A percentile compares a stretch with the other conserved stretches of the same genome.
Evolutionary conservation across 2,113 vertebrate genomes (phyloP).

Genomic region (Zapus hudsonius): DNA sequence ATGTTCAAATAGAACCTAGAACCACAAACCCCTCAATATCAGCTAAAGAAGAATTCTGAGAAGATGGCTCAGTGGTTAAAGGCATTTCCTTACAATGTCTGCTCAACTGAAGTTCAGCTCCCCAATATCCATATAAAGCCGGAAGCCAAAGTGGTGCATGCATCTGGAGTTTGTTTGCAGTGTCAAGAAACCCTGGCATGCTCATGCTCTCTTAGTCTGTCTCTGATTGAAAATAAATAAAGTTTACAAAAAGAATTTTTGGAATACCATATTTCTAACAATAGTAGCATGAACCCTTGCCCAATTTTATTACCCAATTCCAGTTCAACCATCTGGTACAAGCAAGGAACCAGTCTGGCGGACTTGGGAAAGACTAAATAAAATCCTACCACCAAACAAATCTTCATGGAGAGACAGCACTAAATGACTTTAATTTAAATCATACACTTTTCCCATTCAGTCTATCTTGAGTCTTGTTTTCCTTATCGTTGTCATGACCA

Average conservation of each 20-base stretch:
- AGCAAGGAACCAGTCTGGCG: accelerated
- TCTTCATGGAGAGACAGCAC: accelerated
- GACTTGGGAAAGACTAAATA: accelerated
- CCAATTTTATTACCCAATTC: accelerated
- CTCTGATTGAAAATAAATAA: no score
- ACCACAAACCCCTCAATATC: background rate
- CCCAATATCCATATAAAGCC: no score
- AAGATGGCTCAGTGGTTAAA: no score
- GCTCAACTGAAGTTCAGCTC: no score
- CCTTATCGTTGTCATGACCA: background rate
- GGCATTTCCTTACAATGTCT: no score
- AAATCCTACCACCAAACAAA: background rate
- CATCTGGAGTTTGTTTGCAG: no score
- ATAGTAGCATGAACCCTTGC: accelerated
- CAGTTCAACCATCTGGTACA: background rate
- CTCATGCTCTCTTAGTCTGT: no score
- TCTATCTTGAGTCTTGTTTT: background rate
- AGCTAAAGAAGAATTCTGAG: no score
- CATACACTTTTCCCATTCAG: background rate
- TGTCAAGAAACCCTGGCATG: background rate
- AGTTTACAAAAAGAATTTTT: background rate
- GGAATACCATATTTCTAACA: background rate
- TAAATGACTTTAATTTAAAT: accelerated
- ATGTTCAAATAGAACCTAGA: background rate
- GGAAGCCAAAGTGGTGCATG: no score